Conservation (phyloP, 1,140 invertebrate genomes). For the Lutraria rhynchaena region DNA sequence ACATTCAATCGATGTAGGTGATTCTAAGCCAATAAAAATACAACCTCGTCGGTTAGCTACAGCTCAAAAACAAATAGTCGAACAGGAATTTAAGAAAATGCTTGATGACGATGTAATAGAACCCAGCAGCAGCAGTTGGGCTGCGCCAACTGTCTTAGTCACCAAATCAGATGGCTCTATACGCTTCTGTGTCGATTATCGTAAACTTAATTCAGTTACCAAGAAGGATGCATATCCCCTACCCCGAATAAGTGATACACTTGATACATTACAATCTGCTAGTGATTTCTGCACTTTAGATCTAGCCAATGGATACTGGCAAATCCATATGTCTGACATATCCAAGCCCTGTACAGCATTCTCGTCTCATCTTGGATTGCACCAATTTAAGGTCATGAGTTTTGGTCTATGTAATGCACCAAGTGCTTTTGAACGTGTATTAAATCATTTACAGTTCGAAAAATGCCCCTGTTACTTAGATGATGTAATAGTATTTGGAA, state of each 20-base stretch:
- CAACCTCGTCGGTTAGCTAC: slow-evolving; percentile 21
- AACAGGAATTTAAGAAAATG: slow-evolving; percentile 56
- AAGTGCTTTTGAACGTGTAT: slow-evolving; percentile 55
- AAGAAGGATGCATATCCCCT: slow-evolving; percentile 83
- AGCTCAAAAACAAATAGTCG: slow-evolving; percentile 8
- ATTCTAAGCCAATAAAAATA: slow-evolving; percentile 39
- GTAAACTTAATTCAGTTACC: slow-evolving; percentile 81
- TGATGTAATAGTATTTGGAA: slow-evolving; percentile 55
- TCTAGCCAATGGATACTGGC: slow-evolving; percentile 83
- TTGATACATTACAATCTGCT: slow-evolving; percentile 78
- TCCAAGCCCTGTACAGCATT: slow-evolving; percentile 28
- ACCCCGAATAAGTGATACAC: slow-evolving; percentile 82
- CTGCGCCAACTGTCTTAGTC: slow-evolving; percentile 65
- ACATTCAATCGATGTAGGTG: slow-evolving; percentile 47
- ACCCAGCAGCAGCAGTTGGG: slow-evolving; percentile 65
- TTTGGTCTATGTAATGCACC: slow-evolving; percentile 78
- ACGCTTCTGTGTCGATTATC: slow-evolving; percentile 83
- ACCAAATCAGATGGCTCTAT: slow-evolving; percentile 84
- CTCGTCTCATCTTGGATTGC: background rate
- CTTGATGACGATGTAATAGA: slow-evolving; percentile 65
- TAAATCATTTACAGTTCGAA: slow-evolving; percentile 50
- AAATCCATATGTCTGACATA: slow-evolving; percentile 81
- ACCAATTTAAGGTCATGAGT: slow-evolving; percentile 80
- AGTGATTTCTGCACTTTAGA: slow-evolving; percentile 82
- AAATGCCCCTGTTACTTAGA: slow-evolving; percentile 44